Evolutionary conservation across 2,888 invertebrate species (phyloP).

Genomic region (Xanthia icteritia): DNA sequence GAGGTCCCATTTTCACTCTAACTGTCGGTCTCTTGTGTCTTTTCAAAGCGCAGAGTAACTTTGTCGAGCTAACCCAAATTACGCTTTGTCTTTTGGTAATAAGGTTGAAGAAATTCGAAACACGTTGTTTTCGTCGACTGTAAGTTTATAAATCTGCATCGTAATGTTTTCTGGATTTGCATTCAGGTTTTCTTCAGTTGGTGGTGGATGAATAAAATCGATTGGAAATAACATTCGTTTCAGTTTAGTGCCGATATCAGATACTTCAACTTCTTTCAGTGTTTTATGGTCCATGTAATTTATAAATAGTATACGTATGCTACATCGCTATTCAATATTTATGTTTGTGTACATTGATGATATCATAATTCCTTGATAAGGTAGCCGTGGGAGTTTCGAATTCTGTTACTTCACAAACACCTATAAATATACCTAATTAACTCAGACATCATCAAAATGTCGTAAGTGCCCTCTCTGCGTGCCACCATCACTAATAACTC

Average conservation of each 20-base stretch:
- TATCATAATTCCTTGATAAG: too few relatives aligned
- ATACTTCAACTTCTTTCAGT: background rate
- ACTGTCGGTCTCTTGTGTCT: constrained; percentile 13
- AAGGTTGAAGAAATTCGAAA: constrained; percentile 61
- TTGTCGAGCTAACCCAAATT: constrained; percentile 60
- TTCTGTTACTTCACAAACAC: background rate
- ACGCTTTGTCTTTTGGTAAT: constrained; percentile 60
- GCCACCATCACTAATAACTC: constrained; percentile 20
- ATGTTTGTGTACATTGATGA: background rate
- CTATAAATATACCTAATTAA: constrained; percentile 1
- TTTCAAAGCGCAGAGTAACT: constrained; percentile 41
- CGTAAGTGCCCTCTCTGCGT: constrained; percentile 4
- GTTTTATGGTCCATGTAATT: background rate
- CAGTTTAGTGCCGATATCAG: background rate
- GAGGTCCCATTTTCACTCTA: constrained; percentile 40
- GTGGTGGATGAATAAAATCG: background rate
- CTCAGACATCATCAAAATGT: background rate
- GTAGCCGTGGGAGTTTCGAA: background rate
- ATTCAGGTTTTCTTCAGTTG: constrained; percentile 38
- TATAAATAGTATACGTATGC: background rate
- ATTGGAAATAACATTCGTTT: constrained; percentile 10
- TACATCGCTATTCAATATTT: background rate
- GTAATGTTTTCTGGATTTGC: constrained; percentile 60
- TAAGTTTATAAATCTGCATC: constrained; percentile 63
- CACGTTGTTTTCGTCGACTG: constrained; percentile 59